Conservation (phyloP, 2,113 vertebrate species). For the Scopus umbretta region DNA sequence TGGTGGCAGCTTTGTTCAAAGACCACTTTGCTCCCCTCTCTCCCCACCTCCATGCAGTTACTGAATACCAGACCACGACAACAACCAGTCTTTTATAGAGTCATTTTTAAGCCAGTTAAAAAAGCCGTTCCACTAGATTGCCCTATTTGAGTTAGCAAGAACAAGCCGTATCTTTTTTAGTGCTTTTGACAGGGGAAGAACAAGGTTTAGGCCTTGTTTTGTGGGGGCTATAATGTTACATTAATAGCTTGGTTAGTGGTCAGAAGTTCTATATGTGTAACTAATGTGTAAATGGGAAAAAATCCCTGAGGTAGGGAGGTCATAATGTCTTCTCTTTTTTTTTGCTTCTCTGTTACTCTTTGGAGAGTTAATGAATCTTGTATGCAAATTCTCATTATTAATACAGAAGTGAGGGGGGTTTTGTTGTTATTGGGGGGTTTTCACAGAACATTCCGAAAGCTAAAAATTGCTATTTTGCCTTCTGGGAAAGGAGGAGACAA, state of each 20-base stretch:
- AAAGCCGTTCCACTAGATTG: constrained; percentile 43
- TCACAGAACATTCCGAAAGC: background rate
- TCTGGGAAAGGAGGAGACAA: background rate
- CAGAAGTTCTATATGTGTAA: constrained; percentile 18
- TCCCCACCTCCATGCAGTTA: background rate
- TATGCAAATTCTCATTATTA: constrained; percentile 22
- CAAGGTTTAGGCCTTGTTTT: constrained; percentile 26
- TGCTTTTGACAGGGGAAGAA: constrained; percentile 20
- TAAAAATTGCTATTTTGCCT: background rate
- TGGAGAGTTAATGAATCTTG: background rate
- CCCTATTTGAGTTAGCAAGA: constrained; percentile 40
- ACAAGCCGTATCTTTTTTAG: constrained; percentile 60
- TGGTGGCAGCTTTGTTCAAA: background rate
- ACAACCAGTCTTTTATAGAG: constrained; percentile 37
- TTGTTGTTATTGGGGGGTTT: background rate
- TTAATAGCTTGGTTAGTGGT: constrained; percentile 35
- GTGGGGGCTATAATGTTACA: constrained; percentile 14
- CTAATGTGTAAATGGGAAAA: constrained; percentile 31
- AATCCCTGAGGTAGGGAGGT: background rate
- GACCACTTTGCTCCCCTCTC: background rate
- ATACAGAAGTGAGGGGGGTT: background rate
- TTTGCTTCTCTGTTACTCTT: background rate
- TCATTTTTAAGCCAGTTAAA: constrained; percentile 57
- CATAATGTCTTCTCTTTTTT: background rate
- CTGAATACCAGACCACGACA: background rate